Evolutionary conservation across 1,140 invertebrate genomes (phyloP).

Genomic region (Lordiphosa collinella): DNA sequence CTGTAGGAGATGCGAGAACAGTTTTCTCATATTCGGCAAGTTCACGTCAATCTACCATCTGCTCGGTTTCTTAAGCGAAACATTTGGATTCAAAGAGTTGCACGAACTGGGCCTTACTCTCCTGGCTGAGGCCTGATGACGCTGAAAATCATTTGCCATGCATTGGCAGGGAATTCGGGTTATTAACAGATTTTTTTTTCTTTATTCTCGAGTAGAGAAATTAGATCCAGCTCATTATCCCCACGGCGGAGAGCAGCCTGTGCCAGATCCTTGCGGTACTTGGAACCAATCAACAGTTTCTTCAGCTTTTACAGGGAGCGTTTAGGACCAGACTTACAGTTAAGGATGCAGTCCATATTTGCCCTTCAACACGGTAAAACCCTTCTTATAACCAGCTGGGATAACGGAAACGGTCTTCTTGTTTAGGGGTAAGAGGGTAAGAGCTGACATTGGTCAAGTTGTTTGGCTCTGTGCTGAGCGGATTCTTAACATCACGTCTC

Average conservation of each 20-base stretch:
- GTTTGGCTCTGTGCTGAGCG: slow-evolving; percentile 94
- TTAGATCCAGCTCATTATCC: slow-evolving; percentile 48
- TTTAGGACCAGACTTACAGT: slow-evolving; percentile 91
- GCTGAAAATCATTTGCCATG: no score
- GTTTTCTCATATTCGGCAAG: slow-evolving; percentile 52
- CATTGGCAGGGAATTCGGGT: no score
- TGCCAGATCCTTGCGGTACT: slow-evolving; percentile 92
- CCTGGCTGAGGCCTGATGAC: no score
- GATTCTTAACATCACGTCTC: slow-evolving; percentile 93
- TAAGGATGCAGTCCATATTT: slow-evolving; percentile 86
- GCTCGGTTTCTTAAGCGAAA: slow-evolving; percentile 47
- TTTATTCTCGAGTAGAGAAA: slow-evolving; percentile 74
- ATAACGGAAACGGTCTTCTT: slow-evolving; percentile 92
- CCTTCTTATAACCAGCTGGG: slow-evolving; percentile 92
- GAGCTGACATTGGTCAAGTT: slow-evolving; percentile 95
- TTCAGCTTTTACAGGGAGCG: slow-evolving; percentile 91
- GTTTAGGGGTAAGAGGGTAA: no score
- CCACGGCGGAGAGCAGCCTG: slow-evolving; percentile 81
- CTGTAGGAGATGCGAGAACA: slow-evolving; percentile 57
- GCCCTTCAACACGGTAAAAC: slow-evolving; percentile 92
- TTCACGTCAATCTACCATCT: slow-evolving; percentile 73
- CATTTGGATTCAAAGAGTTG: slow-evolving; percentile 73
- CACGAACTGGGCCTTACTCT: slow-evolving; percentile 56
- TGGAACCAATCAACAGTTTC: slow-evolving; percentile 87
- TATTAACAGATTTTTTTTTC: slow-evolving; percentile 53